phyloP scores from a whole-genome alignment of 2,113 vertebrate genomes.

The Paramormyrops kingsleyae region DNA sequence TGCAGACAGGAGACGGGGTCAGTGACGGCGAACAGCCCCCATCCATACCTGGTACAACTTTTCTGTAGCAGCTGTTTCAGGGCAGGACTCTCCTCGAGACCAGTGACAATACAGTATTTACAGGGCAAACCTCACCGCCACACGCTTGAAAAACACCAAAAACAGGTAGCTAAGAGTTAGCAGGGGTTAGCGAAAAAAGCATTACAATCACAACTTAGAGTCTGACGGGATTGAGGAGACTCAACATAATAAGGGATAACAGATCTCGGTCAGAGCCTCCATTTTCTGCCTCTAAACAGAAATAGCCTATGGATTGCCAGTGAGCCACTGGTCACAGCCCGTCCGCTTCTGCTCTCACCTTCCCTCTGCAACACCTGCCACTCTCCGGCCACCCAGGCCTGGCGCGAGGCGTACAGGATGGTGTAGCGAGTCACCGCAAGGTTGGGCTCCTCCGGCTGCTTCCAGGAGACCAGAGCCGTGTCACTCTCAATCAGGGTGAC shows the following conservation, averaged over 20 bases:
- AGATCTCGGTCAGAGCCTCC: background rate
- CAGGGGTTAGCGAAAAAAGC: background rate
- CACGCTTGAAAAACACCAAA: background rate
- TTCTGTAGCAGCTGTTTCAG: too few relatives aligned
- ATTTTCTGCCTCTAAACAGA: background rate
- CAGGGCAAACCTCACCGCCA: background rate
- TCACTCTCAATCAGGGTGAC: slow-evolving; percentile 85
- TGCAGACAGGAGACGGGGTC: slow-evolving; percentile 37
- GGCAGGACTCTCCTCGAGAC: too few relatives aligned
- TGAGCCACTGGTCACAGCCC: background rate
- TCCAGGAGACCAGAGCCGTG: slow-evolving; percentile 93
- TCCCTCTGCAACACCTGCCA: slow-evolving; percentile 72
- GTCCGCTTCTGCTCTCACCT: slow-evolving; percentile 14
- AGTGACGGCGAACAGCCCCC: background rate
- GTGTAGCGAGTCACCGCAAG: slow-evolving; percentile 79
- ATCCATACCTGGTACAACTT: too few relatives aligned
- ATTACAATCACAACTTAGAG: background rate
- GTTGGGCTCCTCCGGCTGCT: slow-evolving; percentile 71
- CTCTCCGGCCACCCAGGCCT: slow-evolving; percentile 75
- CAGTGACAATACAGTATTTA: background rate
- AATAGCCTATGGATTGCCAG: background rate
- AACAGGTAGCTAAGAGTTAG: background rate
- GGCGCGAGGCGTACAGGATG: slow-evolving; percentile 81
- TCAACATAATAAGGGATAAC: background rate
- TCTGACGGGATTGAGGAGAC: background rate